These are phyloP conservation scores for Enteromius fasciolatus DNA, from an alignment of 2,797 vertebrate species.

Conservation along the genomic window DNA sequence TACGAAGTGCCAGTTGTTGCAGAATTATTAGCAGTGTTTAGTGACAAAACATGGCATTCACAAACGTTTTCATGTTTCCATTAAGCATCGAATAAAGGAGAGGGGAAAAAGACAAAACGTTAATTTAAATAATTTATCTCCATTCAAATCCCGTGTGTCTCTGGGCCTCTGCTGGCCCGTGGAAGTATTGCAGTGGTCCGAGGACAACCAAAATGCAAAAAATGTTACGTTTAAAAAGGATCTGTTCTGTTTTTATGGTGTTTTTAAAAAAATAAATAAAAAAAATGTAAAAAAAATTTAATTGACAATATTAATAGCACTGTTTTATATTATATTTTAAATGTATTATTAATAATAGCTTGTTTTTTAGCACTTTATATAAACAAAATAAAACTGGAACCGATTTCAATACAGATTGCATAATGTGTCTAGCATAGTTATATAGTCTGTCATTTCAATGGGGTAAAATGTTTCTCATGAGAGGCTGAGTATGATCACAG, in stretches of 20 bases:
- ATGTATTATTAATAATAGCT: neutral
- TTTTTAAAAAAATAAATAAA: neutral
- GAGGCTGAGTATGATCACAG: neutral
- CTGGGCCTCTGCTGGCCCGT: neutral
- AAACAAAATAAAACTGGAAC: neutral
- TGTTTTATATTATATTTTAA: neutral
- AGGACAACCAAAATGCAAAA: neutral
- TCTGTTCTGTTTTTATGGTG: neutral
- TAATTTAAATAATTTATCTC: neutral
- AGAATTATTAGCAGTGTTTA: neutral
- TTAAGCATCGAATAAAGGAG: neutral
- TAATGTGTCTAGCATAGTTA: no score
- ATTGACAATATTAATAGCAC: neutral
- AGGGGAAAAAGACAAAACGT: no score
- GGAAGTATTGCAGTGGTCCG: neutral
- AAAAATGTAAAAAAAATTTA: neutral
- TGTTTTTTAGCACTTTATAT: neutral
- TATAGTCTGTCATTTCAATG: neutral
- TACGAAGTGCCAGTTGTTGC: neutral
- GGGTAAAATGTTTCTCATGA: neutral
- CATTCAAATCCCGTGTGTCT: neutral
- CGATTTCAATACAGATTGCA: neutral
- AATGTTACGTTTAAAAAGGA: neutral
- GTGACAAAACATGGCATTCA: neutral
- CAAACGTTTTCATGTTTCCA: neutral